Evolutionary conservation across 2,113 vertebrate species (phyloP), one percentile per base, ranked within the genome.

Genomic region (Indicator maculatus): DNA sequence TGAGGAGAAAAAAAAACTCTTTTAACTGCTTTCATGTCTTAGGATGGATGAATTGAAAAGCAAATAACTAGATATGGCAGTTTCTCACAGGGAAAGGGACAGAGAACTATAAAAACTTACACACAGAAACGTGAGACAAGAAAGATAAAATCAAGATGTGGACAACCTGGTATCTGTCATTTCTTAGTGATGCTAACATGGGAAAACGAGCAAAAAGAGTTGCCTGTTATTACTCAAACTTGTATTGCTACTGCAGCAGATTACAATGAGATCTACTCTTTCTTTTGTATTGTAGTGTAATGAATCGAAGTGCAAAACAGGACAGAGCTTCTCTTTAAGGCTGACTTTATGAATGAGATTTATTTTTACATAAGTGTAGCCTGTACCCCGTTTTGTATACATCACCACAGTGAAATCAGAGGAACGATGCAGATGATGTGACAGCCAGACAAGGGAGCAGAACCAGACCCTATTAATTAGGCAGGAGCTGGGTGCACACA

Each of bases 11-110:
- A 86, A 90, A 90, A 26, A 33, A 11, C 36, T 80, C 83, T 95
- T 87, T 86, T 81, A 95, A 93, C 45, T 75, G 74, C 92, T 95
- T 96, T 95, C 82, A 92, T 95, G 90, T 96, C 1, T 6, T 69
- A 80, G 76, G 79, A 95, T 95, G 76, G 84, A 91, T 71, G 83
- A 75, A 81, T 23, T 50, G 84, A 70, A 74, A 87, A 91, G 26
- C 50, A 93, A 90, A 93, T 86, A 94, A 93, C 56, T 83, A 78
- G 76, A 90, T 79, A 66, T 55, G 83, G 69, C 56, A 87, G 66
- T 83, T 94, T 95, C 47, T 93, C 67, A 38, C 20, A 47, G 50
- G 88, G 67, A 81, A 59, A 74, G 33, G 47, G 85, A 83, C 16
- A 64, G 33, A 67, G 26, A 65, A 50, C 58, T 89, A 80, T 86